A percentile compares a stretch with the other conserved stretches of the same genome.
Evolutionary conservation across 2,113 vertebrate species (phyloP).

Genomic region (Microtus richardsoni): DNA sequence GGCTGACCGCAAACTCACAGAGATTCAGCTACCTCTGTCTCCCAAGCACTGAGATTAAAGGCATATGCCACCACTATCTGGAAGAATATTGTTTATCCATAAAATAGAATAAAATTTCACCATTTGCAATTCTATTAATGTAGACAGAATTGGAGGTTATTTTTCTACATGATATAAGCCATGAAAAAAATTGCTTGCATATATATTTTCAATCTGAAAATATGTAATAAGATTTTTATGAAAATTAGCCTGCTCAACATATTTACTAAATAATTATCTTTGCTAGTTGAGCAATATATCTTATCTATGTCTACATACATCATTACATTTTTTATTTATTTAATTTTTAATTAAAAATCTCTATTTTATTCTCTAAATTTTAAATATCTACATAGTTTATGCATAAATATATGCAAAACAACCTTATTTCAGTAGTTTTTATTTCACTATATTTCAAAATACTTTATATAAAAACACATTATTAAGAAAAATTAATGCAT

Average conservation of each 20-base stretch:
- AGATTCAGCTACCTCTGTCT: too few species aligned
- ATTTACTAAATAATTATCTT: background rate
- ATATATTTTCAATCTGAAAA: background rate
- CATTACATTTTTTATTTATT: background rate
- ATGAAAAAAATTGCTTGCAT: background rate
- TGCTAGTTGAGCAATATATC: background rate
- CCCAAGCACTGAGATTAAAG: too few species aligned
- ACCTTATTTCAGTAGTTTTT: background rate
- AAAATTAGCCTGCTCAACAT: background rate
- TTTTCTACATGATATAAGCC: background rate
- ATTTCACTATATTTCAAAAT: background rate
- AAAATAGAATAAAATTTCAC: background rate
- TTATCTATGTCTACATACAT: background rate
- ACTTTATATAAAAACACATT: background rate
- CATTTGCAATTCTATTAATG: background rate
- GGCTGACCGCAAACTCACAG: too few species aligned
- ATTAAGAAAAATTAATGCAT: background rate
- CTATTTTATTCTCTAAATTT: background rate
- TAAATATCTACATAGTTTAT: too few species aligned
- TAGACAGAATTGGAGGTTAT: background rate
- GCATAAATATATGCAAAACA: background rate
- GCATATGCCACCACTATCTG: too few species aligned
- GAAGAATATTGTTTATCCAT: background rate
- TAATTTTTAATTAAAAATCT: background rate
- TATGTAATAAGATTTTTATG: background rate